These are phyloP conservation scores for Lepidostoma basale DNA, from an alignment of 1,140 invertebrate species.

Conservation along the genomic window DNA sequence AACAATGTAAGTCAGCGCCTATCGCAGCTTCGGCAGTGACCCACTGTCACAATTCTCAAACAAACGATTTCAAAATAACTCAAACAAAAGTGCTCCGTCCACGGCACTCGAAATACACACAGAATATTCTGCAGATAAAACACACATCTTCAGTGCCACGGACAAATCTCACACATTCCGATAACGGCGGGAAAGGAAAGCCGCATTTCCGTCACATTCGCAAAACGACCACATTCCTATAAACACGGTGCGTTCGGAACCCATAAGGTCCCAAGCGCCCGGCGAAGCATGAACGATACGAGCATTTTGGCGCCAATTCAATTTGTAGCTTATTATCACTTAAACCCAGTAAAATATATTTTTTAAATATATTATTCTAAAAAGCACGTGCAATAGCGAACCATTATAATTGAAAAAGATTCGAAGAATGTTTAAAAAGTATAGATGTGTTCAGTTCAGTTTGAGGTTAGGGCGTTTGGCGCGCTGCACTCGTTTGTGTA, in stretches of 20 bases:
- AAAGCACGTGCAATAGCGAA: too few species aligned
- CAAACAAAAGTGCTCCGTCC: conserved; percentile 5
- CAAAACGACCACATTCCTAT: conserved; percentile 4
- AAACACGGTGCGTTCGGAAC: not conserved
- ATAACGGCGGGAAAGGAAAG: not conserved
- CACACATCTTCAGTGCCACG: conserved; percentile 20
- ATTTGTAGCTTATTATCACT: not conserved
- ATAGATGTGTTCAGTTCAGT: too few species aligned
- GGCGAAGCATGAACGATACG: not conserved
- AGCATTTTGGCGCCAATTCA: conserved; percentile 4
- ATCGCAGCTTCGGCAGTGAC: not conserved
- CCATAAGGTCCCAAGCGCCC: not conserved
- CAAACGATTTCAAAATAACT: conserved; percentile 13
- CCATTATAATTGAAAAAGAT: too few species aligned
- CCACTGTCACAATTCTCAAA: conserved; percentile 4
- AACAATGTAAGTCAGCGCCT: not conserved
- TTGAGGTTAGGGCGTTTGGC: not conserved
- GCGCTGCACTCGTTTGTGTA: not conserved
- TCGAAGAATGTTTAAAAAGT: too few species aligned
- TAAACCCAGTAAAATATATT: not conserved
- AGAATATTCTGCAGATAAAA: conserved; percentile 10
- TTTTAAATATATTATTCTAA: not conserved
- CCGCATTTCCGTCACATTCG: not conserved
- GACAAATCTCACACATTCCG: conserved; percentile 13
- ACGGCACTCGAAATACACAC: conserved; percentile 14